Conservation (phyloP, 2,888 invertebrate species). For the Xestia sexstrigata region DNA sequence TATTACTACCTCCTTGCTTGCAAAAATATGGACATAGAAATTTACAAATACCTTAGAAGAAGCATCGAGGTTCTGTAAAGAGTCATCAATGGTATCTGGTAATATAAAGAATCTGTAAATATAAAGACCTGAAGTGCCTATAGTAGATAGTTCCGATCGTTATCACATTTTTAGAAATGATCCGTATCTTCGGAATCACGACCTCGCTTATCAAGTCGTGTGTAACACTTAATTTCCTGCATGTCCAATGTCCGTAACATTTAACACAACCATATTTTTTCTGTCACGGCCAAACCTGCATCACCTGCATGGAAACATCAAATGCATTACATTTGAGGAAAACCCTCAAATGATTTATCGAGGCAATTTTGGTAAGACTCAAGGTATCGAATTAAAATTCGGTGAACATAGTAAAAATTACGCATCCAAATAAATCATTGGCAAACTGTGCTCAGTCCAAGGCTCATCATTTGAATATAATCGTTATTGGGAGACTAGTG, state of each 20-base stretch:
- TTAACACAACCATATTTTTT: neutral
- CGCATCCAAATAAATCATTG: conserved; percentile 46
- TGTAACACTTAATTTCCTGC: neutral
- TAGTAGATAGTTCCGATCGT: neutral
- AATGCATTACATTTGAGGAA: conserved; percentile 29
- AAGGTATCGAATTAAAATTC: conserved; percentile 50
- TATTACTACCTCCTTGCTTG: neutral
- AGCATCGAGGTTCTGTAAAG: too few relatives aligned
- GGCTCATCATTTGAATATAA: conserved; percentile 51
- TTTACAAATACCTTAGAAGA: too few relatives aligned
- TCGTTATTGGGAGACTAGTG: conserved; percentile 6
- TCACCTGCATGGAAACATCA: conserved; percentile 16
- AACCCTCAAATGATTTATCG: conserved; percentile 41
- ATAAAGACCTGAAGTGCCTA: neutral
- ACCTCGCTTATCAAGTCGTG: neutral
- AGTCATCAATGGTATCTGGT: neutral
- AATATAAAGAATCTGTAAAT: neutral
- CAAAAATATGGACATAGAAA: neutral
- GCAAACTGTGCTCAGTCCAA: conserved; percentile 30
- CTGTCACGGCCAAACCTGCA: conserved; percentile 17
- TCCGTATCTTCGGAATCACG: neutral
- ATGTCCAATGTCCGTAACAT: neutral
- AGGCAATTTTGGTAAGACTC: conserved; percentile 46
- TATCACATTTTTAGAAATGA: neutral
- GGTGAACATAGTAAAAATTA: conserved; percentile 19